These are phyloP conservation scores for Celastrina argiolus DNA, from an alignment of 2,888 invertebrate genomes.

Conservation along the genomic window DNA sequence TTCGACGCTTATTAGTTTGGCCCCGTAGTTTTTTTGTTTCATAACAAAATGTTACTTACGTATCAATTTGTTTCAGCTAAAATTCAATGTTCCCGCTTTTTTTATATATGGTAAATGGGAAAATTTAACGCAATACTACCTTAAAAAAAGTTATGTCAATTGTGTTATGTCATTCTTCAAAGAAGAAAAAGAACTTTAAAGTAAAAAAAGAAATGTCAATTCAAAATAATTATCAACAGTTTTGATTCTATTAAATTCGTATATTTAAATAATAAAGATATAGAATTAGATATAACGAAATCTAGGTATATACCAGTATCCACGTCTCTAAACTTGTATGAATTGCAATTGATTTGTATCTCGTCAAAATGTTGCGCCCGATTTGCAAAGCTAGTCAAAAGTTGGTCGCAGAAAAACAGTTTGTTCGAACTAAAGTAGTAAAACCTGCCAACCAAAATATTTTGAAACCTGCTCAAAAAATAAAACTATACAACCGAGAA, in stretches of 20 bases:
- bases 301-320: too few species aligned
- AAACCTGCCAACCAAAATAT: conserved; percentile 59
- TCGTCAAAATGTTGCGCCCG: conserved; percentile 54
- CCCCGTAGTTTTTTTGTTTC: too few species aligned
- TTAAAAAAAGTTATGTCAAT: too few species aligned
- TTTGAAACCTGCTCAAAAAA: conserved; percentile 63
- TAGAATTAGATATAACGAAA: too few species aligned
- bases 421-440: conserved; percentile 63
- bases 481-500: conserved; percentile 69
- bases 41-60: too few species aligned
- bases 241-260: background rate
- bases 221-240: background rate
- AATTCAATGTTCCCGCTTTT: too few species aligned
- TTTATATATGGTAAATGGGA: too few species aligned
- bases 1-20: too few species aligned
- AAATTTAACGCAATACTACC: too few species aligned
- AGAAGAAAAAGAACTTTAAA: background rate
- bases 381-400: conserved; percentile 49
- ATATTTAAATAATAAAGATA: too few species aligned
- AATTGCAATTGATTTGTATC: background rate
- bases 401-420: conserved; percentile 52
- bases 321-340: background rate
- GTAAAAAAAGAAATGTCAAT: background rate
- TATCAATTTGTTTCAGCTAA: too few species aligned
- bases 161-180: too few species aligned